These are phyloP conservation scores for Scrobipalpa atriplicella DNA, from an alignment of 2,888 invertebrate species.

Conservation along the genomic window DNA sequence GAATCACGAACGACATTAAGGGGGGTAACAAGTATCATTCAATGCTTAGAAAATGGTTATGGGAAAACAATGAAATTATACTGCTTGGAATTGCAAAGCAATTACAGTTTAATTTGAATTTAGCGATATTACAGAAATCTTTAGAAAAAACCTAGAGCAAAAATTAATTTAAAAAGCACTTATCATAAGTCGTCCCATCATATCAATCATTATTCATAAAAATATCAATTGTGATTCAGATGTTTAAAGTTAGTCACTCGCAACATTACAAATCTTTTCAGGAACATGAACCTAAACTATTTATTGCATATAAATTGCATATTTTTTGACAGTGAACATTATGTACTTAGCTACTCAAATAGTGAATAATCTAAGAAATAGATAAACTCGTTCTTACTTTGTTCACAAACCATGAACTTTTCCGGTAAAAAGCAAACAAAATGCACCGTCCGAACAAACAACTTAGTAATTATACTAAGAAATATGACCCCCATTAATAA, in stretches of 20 bases:
- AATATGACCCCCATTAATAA: conserved; percentile 40
- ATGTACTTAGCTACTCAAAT: neutral
- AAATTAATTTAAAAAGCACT: too few species aligned
- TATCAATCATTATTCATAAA: too few species aligned
- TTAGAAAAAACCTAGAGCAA: too few species aligned
- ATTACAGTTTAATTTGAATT: neutral
- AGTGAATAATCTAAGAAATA: neutral
- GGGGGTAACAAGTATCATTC: conserved; percentile 45
- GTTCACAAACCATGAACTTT: conserved; percentile 23
- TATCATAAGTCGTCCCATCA: too few species aligned
- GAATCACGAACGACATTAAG: conserved; percentile 65
- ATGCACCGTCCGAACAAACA: conserved; percentile 1
- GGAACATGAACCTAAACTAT: too few species aligned
- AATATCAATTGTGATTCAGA: too few species aligned
- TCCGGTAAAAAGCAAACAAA: conserved; percentile 24
- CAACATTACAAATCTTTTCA: too few species aligned
- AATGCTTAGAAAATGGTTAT: conserved; percentile 17
- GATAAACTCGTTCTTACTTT: neutral
- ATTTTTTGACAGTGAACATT: neutral
- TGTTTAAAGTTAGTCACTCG: too few species aligned
- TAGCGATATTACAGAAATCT: too few species aligned
- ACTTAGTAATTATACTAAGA: conserved; percentile 38
- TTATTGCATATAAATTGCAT: neutral
- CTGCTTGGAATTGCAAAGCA: neutral
- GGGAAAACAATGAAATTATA: conserved; percentile 23